Evolutionary conservation across 2,113 vertebrate species (phyloP).

Genomic region (Nestor notabilis): DNA sequence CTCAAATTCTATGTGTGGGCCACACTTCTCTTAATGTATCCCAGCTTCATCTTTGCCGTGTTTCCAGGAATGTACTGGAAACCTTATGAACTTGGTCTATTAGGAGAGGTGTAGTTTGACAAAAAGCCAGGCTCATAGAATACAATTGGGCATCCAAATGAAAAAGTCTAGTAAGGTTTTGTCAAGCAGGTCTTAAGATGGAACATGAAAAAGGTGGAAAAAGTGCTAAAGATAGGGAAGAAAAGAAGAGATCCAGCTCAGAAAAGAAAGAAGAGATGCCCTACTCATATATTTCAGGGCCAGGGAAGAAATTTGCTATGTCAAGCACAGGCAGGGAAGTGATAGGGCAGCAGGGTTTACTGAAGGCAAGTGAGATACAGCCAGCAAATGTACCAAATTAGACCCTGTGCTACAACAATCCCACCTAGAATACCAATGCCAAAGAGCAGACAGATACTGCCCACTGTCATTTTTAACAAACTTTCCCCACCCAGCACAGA

Average conservation of each 20-base stretch:
- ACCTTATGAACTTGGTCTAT: neutral
- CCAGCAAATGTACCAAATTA: neutral
- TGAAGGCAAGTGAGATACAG: neutral
- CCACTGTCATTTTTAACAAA: neutral
- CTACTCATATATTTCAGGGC: neutral
- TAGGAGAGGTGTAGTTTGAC: neutral
- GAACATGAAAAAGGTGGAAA: neutral
- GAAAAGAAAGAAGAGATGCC: neutral
- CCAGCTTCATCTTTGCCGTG: neutral
- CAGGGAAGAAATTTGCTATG: neutral
- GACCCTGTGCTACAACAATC: neutral
- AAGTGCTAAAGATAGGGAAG: neutral
- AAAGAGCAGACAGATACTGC: neutral
- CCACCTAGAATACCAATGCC: neutral
- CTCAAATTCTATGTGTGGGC: neutral
- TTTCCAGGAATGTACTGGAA: neutral
- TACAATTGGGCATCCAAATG: neutral
- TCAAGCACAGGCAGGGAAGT: neutral
- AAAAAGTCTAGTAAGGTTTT: neutral
- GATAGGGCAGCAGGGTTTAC: neutral
- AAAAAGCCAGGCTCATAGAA: neutral
- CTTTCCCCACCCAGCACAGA: no score
- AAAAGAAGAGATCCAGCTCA: neutral
- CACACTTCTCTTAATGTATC: neutral
- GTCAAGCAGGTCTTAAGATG: neutral